Evolutionary conservation across 2,888 invertebrate genomes (phyloP).

Genomic region (Nomada lathburiana): DNA sequence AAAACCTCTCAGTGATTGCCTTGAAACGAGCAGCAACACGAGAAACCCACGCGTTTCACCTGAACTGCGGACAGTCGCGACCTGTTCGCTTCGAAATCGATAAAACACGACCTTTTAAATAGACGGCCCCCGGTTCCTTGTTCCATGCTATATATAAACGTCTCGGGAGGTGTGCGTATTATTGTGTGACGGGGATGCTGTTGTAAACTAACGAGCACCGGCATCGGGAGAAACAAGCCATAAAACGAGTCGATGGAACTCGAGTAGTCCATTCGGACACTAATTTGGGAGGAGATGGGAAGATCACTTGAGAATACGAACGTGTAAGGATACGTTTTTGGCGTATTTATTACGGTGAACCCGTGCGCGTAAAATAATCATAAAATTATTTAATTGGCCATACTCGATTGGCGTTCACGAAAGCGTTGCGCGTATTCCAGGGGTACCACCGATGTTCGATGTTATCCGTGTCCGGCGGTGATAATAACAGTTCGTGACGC

Average conservation of each 20-base stretch:
- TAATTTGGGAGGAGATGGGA: not conserved
- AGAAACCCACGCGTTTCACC: slow-evolving; percentile 38
- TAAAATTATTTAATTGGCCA: slow-evolving; percentile 65
- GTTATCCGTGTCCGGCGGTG: slow-evolving; percentile 23
- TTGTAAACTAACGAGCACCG: slow-evolving; percentile 32
- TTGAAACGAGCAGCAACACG: slow-evolving; percentile 28
- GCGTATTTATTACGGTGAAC: slow-evolving; percentile 61
- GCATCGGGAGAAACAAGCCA: slow-evolving; percentile 35
- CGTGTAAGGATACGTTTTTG: slow-evolving; percentile 18
- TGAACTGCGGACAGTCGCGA: slow-evolving; percentile 30
- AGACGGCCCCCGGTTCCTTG: not conserved
- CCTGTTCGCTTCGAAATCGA: slow-evolving; percentile 8
- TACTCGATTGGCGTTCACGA: slow-evolving; percentile 8
- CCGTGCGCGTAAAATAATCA: slow-evolving; percentile 53
- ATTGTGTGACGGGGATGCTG: not conserved
- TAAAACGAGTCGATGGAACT: slow-evolving; percentile 51
- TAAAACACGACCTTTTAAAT: slow-evolving; percentile 16
- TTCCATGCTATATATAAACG: not conserved
- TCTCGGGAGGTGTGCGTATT: not conserved
- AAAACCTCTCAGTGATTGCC: slow-evolving; percentile 38
- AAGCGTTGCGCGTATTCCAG: not conserved
- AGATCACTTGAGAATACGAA: not conserved
- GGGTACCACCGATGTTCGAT: slow-evolving; percentile 9
- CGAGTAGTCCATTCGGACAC: slow-evolving; percentile 28
- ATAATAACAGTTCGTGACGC: slow-evolving; percentile 52